Conservation (phyloP, 92 coral and sea anemone genomes). For the Epizoanthus scotinus region DNA sequence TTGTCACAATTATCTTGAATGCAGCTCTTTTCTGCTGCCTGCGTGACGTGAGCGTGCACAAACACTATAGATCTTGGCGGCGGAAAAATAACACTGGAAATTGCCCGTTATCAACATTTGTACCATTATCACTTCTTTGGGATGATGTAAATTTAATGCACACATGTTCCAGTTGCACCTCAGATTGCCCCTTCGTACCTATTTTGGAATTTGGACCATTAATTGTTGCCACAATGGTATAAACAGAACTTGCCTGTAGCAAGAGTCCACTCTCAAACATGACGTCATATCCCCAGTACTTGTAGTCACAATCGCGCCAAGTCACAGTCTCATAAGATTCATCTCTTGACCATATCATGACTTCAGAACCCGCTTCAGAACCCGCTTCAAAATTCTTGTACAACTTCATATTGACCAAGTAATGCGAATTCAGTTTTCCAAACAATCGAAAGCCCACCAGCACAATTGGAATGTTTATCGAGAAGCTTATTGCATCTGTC, state of each 20-base stretch:
- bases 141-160: not conserved
- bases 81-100: slow-evolving; percentile 30
- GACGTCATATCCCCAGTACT: slow-evolving; percentile 5
- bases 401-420: not conserved
- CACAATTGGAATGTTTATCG: not conserved
- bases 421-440: not conserved
- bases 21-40: no score
- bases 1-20: no score
- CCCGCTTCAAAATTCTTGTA: not conserved
- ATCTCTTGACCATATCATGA: not conserved
- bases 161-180: not conserved
- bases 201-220: not conserved
- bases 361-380: not conserved
- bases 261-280: slow-evolving; percentile 11
- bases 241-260: not conserved
- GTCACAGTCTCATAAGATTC: not conserved
- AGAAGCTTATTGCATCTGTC: not conserved
- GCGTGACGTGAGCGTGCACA: no score
- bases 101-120: not conserved
- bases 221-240: not conserved
- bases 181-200: not conserved
- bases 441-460: not conserved
- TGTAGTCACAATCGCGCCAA: not conserved
- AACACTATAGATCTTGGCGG: not conserved
- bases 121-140: slow-evolving; percentile 2